A percentile compares a stretch with the other conserved stretches of the same genome.
phyloP scores from a whole-genome alignment of 2,113 vertebrate species.

The Grammomys surdaster region DNA sequence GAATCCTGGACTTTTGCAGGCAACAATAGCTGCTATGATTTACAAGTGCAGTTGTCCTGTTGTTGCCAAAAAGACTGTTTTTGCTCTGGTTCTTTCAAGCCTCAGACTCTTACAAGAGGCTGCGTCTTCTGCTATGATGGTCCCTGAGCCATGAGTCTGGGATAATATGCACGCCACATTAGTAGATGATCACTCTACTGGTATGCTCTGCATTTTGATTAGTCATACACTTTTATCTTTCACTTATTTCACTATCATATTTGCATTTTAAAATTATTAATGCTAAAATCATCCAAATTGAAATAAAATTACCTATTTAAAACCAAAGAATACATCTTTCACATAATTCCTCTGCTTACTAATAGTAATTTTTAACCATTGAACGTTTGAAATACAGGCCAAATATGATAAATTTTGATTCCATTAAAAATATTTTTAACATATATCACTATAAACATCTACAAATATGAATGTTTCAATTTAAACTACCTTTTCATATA shows the following conservation, averaged over 20 bases:
- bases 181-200: not conserved
- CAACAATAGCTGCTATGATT: not conserved
- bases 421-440: not conserved
- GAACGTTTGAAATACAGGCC: not conserved
- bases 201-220: not conserved
- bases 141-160: not conserved
- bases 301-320: slow-evolving; percentile 29
- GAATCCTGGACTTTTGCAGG: not conserved
- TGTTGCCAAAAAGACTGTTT: not conserved
- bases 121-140: not conserved
- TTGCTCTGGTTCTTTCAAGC: not conserved
- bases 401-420: slow-evolving; percentile 6
- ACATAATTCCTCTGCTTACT: not conserved
- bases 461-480: slow-evolving; percentile 5
- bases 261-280: not conserved
- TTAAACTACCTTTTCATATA: slow-evolving; percentile 34
- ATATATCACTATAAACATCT: not conserved
- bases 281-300: not conserved
- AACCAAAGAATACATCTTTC: not conserved
- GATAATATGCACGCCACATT: not conserved
- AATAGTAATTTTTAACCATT: slow-evolving; percentile 9
- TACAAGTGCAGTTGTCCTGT: not conserved
- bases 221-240: not conserved
- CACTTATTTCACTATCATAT: not conserved
- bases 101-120: not conserved